phyloP scores from a whole-genome alignment of 2,888 invertebrate genomes.

The Xanthorhoe spadicearia region DNA sequence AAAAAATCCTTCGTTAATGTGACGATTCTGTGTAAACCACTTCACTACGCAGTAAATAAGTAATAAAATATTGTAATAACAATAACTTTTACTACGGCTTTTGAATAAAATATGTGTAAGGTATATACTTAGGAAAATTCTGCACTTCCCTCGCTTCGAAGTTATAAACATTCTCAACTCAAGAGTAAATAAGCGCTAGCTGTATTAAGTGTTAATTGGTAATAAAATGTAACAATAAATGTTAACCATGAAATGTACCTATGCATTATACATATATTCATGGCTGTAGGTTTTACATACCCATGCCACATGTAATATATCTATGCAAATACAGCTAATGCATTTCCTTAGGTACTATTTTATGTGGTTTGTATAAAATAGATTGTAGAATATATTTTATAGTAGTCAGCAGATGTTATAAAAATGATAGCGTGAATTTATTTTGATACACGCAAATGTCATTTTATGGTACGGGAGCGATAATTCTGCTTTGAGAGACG shows the following conservation, averaged over 20 bases:
- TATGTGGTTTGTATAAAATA: background rate
- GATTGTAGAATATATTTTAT: background rate
- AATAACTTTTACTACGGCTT: constrained; percentile 3
- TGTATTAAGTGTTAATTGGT: constrained; percentile 23
- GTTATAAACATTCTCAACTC: constrained; percentile 11
- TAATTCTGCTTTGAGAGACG: too few relatives aligned
- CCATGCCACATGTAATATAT: background rate
- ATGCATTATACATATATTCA: background rate
- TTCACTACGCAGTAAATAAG: background rate
- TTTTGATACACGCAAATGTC: too few relatives aligned
- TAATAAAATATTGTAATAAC: constrained; percentile 9
- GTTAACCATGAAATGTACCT: background rate
- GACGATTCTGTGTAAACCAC: background rate
- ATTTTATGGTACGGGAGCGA: too few relatives aligned
- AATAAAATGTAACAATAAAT: background rate
- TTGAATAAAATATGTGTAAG: constrained; percentile 4
- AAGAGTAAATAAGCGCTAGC: constrained; percentile 31
- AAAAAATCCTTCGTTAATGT: background rate
- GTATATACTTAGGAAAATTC: constrained; percentile 30
- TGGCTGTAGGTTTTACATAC: background rate
- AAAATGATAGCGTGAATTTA: background rate
- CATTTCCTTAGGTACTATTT: background rate
- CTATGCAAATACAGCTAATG: background rate
- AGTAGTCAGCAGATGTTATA: background rate
- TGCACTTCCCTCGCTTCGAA: constrained; percentile 31